Percentiles rank a stretch among this genome's conserved stretches.
These are phyloP conservation scores for Lagenorhynchus albirostris DNA, from an alignment of 2,113 vertebrate genomes.

Conservation along the genomic window DNA sequence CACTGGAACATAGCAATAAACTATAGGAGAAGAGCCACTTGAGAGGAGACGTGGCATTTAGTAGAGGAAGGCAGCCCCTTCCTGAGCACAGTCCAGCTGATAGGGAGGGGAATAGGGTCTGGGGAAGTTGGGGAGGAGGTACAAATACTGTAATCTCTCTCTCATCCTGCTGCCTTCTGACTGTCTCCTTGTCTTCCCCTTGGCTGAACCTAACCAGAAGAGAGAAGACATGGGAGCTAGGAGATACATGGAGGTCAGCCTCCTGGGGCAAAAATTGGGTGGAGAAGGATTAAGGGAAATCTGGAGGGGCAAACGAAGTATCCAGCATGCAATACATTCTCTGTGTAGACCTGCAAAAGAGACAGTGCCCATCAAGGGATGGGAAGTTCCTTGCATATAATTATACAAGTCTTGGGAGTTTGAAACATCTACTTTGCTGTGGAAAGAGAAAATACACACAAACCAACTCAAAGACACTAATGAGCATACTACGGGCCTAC, in stretches of 20 bases:
- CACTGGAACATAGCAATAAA: not conserved
- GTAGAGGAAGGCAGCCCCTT: not conserved
- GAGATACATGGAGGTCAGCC: not conserved
- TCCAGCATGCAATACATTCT: not conserved
- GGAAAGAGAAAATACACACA: not conserved
- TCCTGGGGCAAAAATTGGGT: not conserved
- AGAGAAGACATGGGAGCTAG: not conserved
- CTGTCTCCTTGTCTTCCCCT: not conserved
- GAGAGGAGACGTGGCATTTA: not conserved
- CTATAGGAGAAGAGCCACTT: not conserved
- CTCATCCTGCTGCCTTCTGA: not conserved
- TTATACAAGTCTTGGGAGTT: not conserved
- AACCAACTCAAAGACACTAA: not conserved
- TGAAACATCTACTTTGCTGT: not conserved
- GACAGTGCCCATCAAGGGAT: not conserved
- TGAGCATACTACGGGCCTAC: not conserved
- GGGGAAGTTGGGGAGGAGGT: too few relatives aligned
- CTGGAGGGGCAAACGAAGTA: not conserved
- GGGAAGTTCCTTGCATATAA: not conserved
- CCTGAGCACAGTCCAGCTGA: not conserved
- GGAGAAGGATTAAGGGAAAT: not conserved
- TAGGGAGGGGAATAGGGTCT: not conserved
- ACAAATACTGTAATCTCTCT: not conserved
- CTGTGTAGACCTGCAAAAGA: not conserved
- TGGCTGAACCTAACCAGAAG: not conserved